phyloP scores from a whole-genome alignment of 2,888 invertebrate species.

The Luffia ferchaultella region DNA sequence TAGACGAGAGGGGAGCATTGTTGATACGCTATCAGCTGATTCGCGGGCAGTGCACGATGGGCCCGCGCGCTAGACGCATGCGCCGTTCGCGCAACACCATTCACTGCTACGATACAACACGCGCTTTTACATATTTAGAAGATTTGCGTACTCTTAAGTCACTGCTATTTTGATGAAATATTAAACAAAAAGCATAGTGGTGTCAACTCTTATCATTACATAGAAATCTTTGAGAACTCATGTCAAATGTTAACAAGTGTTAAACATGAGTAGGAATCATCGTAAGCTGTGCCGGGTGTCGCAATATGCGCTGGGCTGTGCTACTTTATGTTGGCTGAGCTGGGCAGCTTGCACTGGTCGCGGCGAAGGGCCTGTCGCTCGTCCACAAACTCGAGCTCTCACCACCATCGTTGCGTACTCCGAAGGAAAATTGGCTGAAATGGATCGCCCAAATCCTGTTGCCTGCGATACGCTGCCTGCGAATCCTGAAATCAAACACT shows the following conservation, averaged over 20 bases:
- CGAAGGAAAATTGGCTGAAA: slow-evolving; percentile 58
- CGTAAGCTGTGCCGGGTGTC: slow-evolving; percentile 36
- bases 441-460: slow-evolving; percentile 51
- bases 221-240: not conserved
- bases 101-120: slow-evolving; percentile 23
- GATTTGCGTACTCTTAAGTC: not conserved
- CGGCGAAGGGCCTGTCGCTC: slow-evolving; percentile 2
- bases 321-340: slow-evolving; percentile 48
- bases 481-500: slow-evolving; percentile 33
- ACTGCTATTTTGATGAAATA: not conserved
- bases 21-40: slow-evolving; percentile 63
- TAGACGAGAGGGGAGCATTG: slow-evolving; percentile 49
- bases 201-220: not conserved
- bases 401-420: slow-evolving; percentile 68
- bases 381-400: slow-evolving; percentile 15
- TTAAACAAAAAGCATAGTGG: not conserved
- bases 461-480: slow-evolving; percentile 45
- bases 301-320: slow-evolving; percentile 44
- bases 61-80: slow-evolving; percentile 53
- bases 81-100: slow-evolving; percentile 22
- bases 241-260: not conserved
- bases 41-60: slow-evolving; percentile 55
- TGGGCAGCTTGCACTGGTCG: slow-evolving; percentile 36
- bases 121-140: not conserved
- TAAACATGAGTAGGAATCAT: not conserved